Percentiles rank a stretch among this genome's conserved stretches.
Conservation (phyloP, 2,797 vertebrate genomes). For the Sebastes oblongus region DNA sequence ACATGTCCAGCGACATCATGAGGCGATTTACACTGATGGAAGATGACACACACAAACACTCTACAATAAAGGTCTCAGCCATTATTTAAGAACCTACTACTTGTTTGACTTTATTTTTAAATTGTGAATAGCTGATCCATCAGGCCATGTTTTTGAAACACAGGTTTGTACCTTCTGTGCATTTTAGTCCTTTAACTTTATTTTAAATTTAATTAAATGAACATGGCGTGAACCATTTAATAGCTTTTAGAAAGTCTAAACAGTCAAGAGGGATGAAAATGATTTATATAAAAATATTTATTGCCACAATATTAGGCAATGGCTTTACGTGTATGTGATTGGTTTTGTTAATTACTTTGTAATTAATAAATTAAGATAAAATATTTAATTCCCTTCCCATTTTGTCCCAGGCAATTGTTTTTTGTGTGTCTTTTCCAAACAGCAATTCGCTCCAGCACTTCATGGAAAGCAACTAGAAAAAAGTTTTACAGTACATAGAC, state of each 20-base stretch:
- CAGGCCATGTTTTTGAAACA: background rate
- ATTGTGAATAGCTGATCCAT: no score
- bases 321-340: background rate
- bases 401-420: background rate
- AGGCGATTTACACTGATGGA: background rate
- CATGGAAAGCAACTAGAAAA: background rate
- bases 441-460: background rate
- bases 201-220: background rate
- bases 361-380: slow-evolving; percentile 5
- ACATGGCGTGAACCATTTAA: background rate
- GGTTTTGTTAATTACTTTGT: slow-evolving; percentile 42
- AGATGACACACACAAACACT: background rate
- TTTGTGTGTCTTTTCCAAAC: background rate
- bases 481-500: slow-evolving; percentile 17
- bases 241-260: background rate
- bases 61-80: background rate
- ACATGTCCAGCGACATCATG: background rate
- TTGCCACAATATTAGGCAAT: background rate
- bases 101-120: background rate
- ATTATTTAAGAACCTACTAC: background rate
- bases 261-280: background rate
- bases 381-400: background rate
- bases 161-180: background rate
- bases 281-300: background rate
- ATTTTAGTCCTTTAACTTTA: background rate